Percentiles rank a stretch among this genome's conserved stretches.
Conservation (phyloP, 2,113 vertebrate genomes). For the Daubentonia madagascariensis region DNA sequence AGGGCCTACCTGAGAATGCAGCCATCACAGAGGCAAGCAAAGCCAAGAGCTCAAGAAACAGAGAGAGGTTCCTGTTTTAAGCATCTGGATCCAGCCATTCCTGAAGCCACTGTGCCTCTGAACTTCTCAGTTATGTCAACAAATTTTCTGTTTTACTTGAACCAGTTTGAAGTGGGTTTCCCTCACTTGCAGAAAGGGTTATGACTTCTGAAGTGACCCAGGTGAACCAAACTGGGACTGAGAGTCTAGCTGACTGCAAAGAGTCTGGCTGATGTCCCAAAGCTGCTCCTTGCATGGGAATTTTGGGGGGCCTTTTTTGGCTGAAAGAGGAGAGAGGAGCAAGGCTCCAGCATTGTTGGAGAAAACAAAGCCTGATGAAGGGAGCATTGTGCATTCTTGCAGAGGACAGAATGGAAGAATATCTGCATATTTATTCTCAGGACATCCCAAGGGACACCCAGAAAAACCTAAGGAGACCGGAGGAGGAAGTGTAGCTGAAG, state of each 20-base stretch:
- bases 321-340: background rate
- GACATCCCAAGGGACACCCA: background rate
- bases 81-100: background rate
- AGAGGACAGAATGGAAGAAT: background rate
- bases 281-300: background rate
- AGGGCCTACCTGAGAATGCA: background rate
- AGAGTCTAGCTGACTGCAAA: background rate
- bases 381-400: background rate
- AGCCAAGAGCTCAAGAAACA: background rate
- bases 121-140: background rate
- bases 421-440: background rate
- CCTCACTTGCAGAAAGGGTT: background rate
- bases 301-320: background rate
- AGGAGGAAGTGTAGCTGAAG: background rate
- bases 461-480: background rate
- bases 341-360: background rate
- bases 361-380: background rate
- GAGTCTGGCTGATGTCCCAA: background rate
- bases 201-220: background rate
- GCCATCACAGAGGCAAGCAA: background rate
- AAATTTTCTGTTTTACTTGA: background rate
- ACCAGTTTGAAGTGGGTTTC: background rate
- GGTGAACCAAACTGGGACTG: background rate
- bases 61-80: background rate
- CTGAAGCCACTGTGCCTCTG: background rate